Conservation (phyloP, 53 echinoderm and acorn worm species). For the Holothuria scabra region DNA sequence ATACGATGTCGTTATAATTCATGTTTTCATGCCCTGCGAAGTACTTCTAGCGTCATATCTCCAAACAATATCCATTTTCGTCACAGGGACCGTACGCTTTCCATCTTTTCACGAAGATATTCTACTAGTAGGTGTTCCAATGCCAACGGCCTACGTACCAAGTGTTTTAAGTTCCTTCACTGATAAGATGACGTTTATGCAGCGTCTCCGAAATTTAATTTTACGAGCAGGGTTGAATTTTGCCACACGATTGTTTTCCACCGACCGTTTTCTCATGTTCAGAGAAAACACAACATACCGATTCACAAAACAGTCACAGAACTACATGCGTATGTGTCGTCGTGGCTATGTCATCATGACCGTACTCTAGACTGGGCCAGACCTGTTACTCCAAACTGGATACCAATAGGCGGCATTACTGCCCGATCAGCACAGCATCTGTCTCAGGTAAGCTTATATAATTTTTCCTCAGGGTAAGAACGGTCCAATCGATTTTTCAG, state of each 20-base stretch:
- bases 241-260: neutral
- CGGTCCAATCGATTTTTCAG: no score
- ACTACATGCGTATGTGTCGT: neutral
- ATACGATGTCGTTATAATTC: no score
- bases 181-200: neutral
- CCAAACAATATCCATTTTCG: no score
- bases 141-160: neutral
- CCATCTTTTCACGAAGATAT: constrained; percentile 7
- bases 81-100: neutral
- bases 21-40: no score
- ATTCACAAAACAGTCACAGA: neutral
- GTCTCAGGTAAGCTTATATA: constrained; percentile 13
- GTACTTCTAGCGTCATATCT: no score
- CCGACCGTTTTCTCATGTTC: neutral
- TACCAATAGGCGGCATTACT: neutral
- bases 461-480: no score
- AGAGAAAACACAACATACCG: neutral
- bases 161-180: no score
- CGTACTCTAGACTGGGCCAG: neutral
- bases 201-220: neutral
- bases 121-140: neutral
- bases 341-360: neutral
- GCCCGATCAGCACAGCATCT: neutral
- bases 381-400: constrained; percentile 21
- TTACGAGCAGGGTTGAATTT: neutral